Percentiles rank a stretch among this genome's conserved stretches.
Evolutionary conservation across 2,113 vertebrate species (phyloP).

Genomic region (Hassar affinis): DNA sequence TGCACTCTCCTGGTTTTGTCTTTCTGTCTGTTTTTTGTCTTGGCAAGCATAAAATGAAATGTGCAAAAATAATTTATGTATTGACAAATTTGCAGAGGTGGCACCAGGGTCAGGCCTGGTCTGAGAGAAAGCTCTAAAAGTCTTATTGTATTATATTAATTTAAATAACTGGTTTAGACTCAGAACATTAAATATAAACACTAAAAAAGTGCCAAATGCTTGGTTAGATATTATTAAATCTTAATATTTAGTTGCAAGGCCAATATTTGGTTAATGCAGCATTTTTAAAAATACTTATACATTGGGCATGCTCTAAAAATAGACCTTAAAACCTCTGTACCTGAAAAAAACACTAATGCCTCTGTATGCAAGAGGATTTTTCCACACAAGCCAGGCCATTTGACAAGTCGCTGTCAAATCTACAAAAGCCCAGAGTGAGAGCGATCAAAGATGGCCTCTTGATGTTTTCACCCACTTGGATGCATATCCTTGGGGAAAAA

Average conservation of each 20-base stretch:
- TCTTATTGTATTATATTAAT: not conserved
- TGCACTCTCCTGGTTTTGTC: slow-evolving; percentile 62
- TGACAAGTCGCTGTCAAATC: slow-evolving; percentile 61
- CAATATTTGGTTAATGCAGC: not conserved
- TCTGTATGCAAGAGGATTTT: slow-evolving; percentile 22
- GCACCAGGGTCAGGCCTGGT: slow-evolving; percentile 61
- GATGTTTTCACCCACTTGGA: slow-evolving; percentile 68
- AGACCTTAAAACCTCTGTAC: not conserved
- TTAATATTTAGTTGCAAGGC: not conserved
- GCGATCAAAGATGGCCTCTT: slow-evolving; percentile 61
- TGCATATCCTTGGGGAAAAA: slow-evolving; percentile 68
- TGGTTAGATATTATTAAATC: not conserved
- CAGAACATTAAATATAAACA: slow-evolving; percentile 1
- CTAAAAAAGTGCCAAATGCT: not conserved
- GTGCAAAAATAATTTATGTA: slow-evolving; percentile 59
- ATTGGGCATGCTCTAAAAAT: not conserved
- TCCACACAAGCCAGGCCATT: slow-evolving; percentile 48
- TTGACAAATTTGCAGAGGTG: slow-evolving; percentile 63
- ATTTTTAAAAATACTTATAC: not conserved
- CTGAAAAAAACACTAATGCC: slow-evolving; percentile 24
- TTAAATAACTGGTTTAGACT: too few relatives aligned
- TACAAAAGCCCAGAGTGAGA: slow-evolving; percentile 59
- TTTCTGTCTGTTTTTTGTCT: slow-evolving; percentile 60
- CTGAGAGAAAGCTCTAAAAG: slow-evolving; percentile 55
- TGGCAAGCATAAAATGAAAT: slow-evolving; percentile 70